phyloP scores from a whole-genome alignment of 1,140 invertebrate species.

The Harpegnathos saltator region DNA sequence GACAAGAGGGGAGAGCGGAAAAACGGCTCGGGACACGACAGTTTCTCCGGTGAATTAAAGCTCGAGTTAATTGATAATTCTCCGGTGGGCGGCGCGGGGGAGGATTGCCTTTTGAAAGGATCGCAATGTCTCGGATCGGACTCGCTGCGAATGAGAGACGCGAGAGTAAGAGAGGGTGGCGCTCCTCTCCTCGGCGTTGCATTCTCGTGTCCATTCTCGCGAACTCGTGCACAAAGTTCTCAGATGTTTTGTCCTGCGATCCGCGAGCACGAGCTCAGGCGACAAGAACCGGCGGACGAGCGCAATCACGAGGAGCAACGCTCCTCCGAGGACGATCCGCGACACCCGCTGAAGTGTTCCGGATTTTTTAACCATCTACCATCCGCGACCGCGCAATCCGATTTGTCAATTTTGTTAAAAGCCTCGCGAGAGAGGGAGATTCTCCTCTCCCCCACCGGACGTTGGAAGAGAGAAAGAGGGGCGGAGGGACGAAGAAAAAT shows the following conservation, averaged over 20 bases:
- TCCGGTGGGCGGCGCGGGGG: neutral
- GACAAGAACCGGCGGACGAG: neutral
- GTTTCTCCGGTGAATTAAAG: constrained; percentile 15
- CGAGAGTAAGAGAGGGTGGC: neutral
- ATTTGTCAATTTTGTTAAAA: constrained; percentile 53
- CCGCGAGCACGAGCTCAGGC: neutral
- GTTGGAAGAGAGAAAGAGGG: neutral
- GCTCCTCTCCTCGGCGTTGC: too few relatives aligned
- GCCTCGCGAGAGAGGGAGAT: constrained; percentile 25
- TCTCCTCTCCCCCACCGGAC: neutral
- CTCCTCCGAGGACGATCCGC: neutral
- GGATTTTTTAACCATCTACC: constrained; percentile 26
- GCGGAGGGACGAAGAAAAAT: neutral
- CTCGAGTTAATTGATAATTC: constrained; percentile 40
- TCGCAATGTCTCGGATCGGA: neutral
- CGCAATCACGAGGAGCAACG: neutral
- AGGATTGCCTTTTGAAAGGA: constrained; percentile 9
- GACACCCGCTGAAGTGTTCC: neutral
- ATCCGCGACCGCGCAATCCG: constrained; percentile 17
- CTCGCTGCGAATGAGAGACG: neutral
- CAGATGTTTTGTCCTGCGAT: neutral
- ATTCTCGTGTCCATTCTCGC: neutral
- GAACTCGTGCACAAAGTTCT: neutral
- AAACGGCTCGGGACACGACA: neutral
- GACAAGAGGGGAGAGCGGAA: neutral